Base-by-base conservation (phyloP, 2,797 vertebrate genomes). In the Manis pentadactyla region DNA sequence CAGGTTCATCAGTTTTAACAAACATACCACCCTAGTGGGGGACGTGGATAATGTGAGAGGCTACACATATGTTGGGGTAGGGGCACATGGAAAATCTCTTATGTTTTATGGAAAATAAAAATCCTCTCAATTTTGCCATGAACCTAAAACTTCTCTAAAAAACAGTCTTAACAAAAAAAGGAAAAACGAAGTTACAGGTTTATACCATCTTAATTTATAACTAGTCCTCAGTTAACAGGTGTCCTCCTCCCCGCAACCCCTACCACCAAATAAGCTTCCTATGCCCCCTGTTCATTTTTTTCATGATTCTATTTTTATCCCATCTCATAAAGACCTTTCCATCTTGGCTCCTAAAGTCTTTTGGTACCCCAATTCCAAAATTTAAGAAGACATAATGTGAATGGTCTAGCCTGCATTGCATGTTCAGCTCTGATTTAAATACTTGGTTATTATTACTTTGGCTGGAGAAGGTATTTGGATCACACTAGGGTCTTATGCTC, bases 311-410 rank as follows among this genome's bases (percentile, higher is more conserved):
- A 78, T 8, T 87, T 51, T 79, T 17, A 84, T 79, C 57, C 68
- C 46, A 95, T 81, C 12, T 73, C 18, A 61, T 49, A 49, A 75
- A 64, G 37, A 82, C 21, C 39, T 90, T 90, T 66, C 39, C 64
- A 64, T 37, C 29, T 92, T 93, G 39, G 74, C 27, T 88, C 49
- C 73, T 64, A 84, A 0, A 92, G 31, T 63, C 25, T 88, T 85
- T 55, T 42, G 77, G 55, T 39, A 92, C 53, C 9, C 5, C 78
- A 93, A 34, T 23, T 91, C 46, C 59, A 92, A 95, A 92, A 92
- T 66, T 92, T 37, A 96, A 90, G 57, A 92, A 85, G 59, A 86
- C 69, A 81, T 66, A 57, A 87, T 69, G 39, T 46, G 34, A 96
- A 57, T 51, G 34, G 42, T 55, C 57, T 79, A 59, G 29, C 7